A percentile compares a stretch with the other conserved stretches of the same genome.
Conservation (phyloP, 2,888 invertebrate species). For the Ditula angustiorana region DNA sequence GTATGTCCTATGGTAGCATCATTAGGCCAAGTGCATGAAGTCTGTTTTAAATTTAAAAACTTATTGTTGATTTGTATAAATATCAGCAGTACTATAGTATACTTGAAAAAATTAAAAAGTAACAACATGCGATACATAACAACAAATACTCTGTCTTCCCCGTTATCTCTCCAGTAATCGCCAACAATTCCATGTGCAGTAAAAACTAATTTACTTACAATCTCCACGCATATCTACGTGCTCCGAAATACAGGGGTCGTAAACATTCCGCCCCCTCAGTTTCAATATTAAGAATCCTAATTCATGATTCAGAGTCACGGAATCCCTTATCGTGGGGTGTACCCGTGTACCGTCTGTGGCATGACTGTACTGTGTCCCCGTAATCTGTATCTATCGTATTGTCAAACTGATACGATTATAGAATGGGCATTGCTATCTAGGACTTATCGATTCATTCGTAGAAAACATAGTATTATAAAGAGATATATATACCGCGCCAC, state of each 20-base stretch:
- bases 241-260: slow-evolving; percentile 35
- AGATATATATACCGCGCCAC: too few species aligned
- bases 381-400: slow-evolving; percentile 8
- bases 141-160: neutral
- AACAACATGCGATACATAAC: too few species aligned
- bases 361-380: slow-evolving; percentile 11
- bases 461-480: neutral
- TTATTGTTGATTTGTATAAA: too few species aligned
- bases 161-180: slow-evolving; percentile 5
- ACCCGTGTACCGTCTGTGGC: slow-evolving; percentile 20
- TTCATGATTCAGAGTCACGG: slow-evolving; percentile 40
- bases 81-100: too few species aligned
- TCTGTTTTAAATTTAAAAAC: too few species aligned
- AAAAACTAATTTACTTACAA: slow-evolving; percentile 12
- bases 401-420: slow-evolving; percentile 7
- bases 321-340: slow-evolving; percentile 28
- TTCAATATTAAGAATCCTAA: slow-evolving; percentile 32
- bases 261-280: slow-evolving; percentile 29
- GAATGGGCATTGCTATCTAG: neutral
- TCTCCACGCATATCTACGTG: slow-evolving; percentile 26
- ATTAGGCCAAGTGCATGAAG: too few species aligned
- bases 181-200: slow-evolving; percentile 17
- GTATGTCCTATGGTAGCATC: too few species aligned
- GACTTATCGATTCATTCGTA: neutral
- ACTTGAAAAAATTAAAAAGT: too few species aligned